Evolutionary conservation across 1,140 invertebrate species (phyloP).

Genomic region (Parasteatoda tepidariorum): DNA sequence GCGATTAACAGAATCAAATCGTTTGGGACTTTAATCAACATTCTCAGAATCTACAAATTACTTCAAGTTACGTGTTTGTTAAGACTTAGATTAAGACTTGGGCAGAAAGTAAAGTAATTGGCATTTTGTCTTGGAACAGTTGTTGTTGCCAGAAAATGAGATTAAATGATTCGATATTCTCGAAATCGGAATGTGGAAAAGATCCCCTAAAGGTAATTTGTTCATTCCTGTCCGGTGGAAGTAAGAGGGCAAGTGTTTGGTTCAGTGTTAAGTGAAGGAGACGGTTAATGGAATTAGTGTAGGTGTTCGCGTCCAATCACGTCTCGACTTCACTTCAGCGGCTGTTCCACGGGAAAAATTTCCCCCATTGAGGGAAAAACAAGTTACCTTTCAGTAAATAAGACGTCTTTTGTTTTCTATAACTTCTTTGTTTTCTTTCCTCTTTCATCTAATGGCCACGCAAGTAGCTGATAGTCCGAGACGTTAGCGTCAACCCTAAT

Average conservation of each 20-base stretch:
- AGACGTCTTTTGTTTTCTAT: neutral
- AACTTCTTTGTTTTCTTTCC: neutral
- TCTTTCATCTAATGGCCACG: constrained; percentile 5
- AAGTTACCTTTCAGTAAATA: constrained; percentile 49
- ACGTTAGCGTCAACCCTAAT: neutral
- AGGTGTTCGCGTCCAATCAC: constrained; percentile 38
- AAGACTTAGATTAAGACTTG: too few species aligned
- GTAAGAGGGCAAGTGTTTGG: constrained; percentile 39
- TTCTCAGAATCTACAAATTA: too few species aligned
- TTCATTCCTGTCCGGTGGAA: neutral
- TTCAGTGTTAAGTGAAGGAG: constrained; percentile 53
- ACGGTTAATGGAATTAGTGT: constrained; percentile 35
- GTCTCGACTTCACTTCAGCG: constrained; percentile 29
- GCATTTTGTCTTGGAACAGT: too few species aligned
- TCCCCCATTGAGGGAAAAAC: constrained; percentile 25
- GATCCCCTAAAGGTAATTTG: constrained; percentile 12
- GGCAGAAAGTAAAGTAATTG: too few species aligned
- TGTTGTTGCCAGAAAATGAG: too few species aligned
- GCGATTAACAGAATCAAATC: too few species aligned
- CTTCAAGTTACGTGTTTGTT: too few species aligned
- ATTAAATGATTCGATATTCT: too few species aligned
- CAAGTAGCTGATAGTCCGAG: neutral
- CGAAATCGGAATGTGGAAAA: constrained; percentile 13
- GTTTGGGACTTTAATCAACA: too few species aligned
- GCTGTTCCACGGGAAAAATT: constrained; percentile 32